Percentiles rank a stretch among this genome's conserved stretches.
Conservation (phyloP, 2,113 vertebrate species). For the Dicentrarchus labrax region DNA sequence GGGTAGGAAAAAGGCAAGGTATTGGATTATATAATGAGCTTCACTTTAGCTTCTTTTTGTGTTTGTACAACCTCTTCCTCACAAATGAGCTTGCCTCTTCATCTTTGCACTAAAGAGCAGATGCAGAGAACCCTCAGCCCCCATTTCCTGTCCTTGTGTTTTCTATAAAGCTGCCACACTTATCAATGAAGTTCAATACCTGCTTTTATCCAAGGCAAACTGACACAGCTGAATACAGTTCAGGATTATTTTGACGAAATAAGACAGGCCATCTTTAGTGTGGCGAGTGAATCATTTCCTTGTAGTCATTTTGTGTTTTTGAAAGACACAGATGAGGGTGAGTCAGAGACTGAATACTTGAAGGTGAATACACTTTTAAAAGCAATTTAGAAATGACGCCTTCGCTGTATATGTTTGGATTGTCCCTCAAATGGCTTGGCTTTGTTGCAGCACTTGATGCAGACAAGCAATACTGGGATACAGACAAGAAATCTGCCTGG, state of each 20-base stretch:
- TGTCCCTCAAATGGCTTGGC: conserved; percentile 54
- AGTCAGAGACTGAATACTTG: conserved; percentile 29
- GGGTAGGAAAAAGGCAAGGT: conserved; percentile 34
- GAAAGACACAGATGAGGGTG: conserved; percentile 50
- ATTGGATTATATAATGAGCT: conserved; percentile 58
- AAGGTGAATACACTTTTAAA: conserved; percentile 60
- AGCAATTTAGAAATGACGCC: conserved; percentile 42
- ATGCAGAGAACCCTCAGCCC: conserved; percentile 37
- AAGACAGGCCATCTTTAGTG: conserved; percentile 34
- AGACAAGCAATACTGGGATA: conserved; percentile 47
- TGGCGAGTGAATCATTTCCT: conserved; percentile 56
- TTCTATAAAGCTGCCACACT: conserved; percentile 41
- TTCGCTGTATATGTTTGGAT: conserved; percentile 47
- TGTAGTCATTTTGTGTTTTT: conserved; percentile 51
- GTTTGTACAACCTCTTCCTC: conserved; percentile 48
- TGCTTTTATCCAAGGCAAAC: conserved; percentile 47
- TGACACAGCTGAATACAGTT: conserved; percentile 60
- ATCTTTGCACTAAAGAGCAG: conserved; percentile 51
- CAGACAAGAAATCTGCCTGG: conserved; percentile 44
- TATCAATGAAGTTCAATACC: conserved; percentile 58
- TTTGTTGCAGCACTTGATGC: conserved; percentile 35
- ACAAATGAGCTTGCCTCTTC: conserved; percentile 53
- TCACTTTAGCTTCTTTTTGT: conserved; percentile 21
- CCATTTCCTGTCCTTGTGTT: conserved; percentile 47
- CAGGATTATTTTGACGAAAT: conserved; percentile 62